Evolutionary conservation across 2,113 vertebrate species (phyloP), one percentile per base, ranked within the genome.

Genomic region (Beaufortia kweichowensis): DNA sequence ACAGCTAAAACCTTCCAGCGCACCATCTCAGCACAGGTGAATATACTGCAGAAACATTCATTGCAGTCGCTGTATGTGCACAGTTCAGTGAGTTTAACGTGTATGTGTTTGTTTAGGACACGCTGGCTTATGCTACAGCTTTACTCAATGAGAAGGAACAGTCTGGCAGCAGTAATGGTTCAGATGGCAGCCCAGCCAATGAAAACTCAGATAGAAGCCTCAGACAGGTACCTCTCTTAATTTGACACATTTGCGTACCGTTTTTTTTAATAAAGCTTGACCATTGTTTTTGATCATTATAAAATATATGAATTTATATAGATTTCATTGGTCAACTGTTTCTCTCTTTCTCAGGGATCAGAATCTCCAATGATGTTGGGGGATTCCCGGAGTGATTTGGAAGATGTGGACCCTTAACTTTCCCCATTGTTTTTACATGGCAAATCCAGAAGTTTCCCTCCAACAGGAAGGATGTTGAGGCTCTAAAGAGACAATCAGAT

Each of bases 1-100:
- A 99, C 97, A 53, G 97, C 96, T 84, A 99, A 99, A 92, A 98
- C 96, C 85, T 99, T 99, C 90, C 97, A 99, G 89, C 94, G 97
- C 63, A 99, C 97, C 0, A 99, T 99, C 85, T 99, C 97, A 46
- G 97, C 97, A 87, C 97, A 99, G 97, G 97, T 98, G 89, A 14
- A 19, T 26, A 8, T 53, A 0, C 46, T 35, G 5, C 57, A 12
- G 17, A 23, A 24, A 28, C 21, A 15, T n/a, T 21, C 19, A n/a
- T 0, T 10, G 24, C 19, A 23, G 4, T 19, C 29, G 4, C 31
- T 26, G 23, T 23, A 17, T 79, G 11, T 24, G 48, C 15, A 12
- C 26, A 12, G 14, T 21, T 77, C n/a, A 43, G 1, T 84, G 55
- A 55, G 29, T 69, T 39, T 81, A n/a, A n/a, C n/a, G 33, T 82